These are phyloP conservation scores for Andrena praecox DNA, from an alignment of 2,888 invertebrate species.

Conservation along the genomic window DNA sequence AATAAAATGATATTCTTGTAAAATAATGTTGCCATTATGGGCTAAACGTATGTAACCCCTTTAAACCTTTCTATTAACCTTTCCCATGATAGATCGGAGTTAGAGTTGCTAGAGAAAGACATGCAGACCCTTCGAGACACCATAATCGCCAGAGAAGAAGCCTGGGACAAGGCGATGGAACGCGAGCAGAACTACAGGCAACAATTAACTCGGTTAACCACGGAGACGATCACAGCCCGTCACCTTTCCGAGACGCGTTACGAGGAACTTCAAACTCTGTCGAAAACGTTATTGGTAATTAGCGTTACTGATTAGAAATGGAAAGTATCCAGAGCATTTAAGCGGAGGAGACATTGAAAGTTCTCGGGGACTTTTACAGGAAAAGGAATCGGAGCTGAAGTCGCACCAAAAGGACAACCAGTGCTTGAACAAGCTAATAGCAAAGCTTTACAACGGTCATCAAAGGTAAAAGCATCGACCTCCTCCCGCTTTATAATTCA, in stretches of 20 bases:
- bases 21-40: too few species aligned
- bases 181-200: conserved; percentile 78
- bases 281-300: conserved; percentile 36
- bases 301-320: too few species aligned
- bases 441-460: conserved; percentile 60
- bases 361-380: conserved; percentile 48
- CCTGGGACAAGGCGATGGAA: conserved; percentile 76
- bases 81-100: conserved; percentile 72
- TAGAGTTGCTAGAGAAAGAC: conserved; percentile 77
- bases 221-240: conserved; percentile 77
- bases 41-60: not conserved
- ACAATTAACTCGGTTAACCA: conserved; percentile 77
- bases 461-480: conserved; percentile 64
- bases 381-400: conserved; percentile 73
- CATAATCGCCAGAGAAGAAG: conserved; percentile 75
- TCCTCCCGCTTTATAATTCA: not conserved
- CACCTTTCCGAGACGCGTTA: conserved; percentile 78
- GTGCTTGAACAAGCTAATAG: conserved; percentile 68
- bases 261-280: conserved; percentile 73
- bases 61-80: not conserved
- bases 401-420: conserved; percentile 69
- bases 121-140: conserved; percentile 78
- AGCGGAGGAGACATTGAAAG: not conserved
- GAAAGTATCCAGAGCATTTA: conserved; percentile 5
- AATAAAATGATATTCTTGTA: too few species aligned